Conservation (phyloP, 2,888 invertebrate genomes). For the Aphodius sticticus region DNA sequence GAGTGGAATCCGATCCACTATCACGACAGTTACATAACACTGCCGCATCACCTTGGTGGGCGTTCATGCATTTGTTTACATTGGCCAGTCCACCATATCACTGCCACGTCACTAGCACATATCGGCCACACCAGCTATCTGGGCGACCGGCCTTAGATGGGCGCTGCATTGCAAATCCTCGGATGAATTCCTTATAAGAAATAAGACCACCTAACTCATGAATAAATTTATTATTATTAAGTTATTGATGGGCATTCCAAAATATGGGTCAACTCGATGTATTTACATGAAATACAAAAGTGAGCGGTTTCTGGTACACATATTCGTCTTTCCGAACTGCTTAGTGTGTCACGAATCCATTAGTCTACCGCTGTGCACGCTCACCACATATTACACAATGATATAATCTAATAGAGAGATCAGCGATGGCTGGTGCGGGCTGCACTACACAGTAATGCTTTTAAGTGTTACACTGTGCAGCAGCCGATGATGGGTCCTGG, state of each 20-base stretch:
- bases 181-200: no score
- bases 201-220: no score
- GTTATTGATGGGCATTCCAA: background rate
- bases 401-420: slow-evolving; percentile 4
- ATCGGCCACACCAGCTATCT: no score
- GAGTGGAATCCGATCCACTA: no score
- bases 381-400: background rate
- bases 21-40: no score
- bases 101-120: no score
- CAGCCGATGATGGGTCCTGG: background rate
- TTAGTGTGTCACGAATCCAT: background rate
- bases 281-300: background rate
- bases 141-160: no score
- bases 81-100: no score
- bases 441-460: background rate
- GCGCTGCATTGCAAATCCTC: no score
- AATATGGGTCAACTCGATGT: background rate
- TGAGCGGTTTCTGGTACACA: background rate
- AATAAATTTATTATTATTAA: background rate
- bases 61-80: no score
- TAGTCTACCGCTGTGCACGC: background rate
- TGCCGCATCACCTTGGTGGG: no score
- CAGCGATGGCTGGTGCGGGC: background rate
- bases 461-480: background rate
- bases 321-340: background rate